phyloP scores from a whole-genome alignment of 1,140 invertebrate species.

The Bactericera cockerelli region DNA sequence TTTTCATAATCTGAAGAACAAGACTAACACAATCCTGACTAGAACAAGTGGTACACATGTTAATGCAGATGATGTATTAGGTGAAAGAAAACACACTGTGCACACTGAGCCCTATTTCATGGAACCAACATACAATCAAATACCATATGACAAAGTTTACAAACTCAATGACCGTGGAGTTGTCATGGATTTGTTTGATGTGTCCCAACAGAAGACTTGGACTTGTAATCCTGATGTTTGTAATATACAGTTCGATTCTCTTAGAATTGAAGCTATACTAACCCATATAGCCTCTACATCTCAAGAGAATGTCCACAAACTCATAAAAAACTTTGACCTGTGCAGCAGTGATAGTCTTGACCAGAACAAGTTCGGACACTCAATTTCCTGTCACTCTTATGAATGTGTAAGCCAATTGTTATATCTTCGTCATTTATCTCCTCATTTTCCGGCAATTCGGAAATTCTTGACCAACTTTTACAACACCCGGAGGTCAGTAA shows the following conservation, averaged over 20 bases:
- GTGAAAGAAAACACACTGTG: not conserved
- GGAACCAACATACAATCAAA: not conserved
- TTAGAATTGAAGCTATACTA: not conserved
- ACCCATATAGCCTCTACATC: not conserved
- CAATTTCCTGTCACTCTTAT: not conserved
- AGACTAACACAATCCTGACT: not conserved
- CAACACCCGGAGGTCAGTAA: not conserved
- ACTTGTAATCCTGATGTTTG: not conserved
- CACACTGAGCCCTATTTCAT: not conserved
- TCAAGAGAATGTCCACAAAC: not conserved
- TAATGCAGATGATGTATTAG: not conserved
- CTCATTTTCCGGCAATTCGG: not conserved
- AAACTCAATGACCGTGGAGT: not conserved
- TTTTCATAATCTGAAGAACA: not conserved
- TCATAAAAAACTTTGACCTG: not conserved
- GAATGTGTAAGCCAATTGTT: not conserved
- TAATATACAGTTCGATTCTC: not conserved
- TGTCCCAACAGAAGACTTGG: not conserved
- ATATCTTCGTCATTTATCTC: not conserved
- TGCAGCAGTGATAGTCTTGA: not conserved
- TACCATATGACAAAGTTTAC: not conserved
- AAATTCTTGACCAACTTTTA: not conserved
- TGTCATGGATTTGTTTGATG: not conserved
- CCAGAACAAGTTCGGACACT: not conserved
- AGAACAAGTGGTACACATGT: not conserved